Percentiles rank a stretch among this genome's conserved stretches.
phyloP scores from a whole-genome alignment of 2,797 vertebrate genomes.

The Sebastes umbrosus region DNA sequence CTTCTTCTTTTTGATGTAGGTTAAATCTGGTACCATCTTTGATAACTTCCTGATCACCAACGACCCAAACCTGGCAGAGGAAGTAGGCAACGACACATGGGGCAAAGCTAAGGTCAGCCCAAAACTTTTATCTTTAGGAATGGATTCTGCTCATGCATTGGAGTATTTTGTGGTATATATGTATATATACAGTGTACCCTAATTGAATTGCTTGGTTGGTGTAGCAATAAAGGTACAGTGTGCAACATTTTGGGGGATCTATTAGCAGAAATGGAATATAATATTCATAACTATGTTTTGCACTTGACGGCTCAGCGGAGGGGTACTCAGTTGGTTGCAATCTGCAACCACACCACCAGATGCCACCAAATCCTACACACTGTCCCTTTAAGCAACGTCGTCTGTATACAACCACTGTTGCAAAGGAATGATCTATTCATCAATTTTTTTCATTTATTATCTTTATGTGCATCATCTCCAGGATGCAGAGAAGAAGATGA shows the following conservation, averaged over 20 bases:
- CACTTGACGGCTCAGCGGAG: no score
- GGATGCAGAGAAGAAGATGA: conserved; percentile 86
- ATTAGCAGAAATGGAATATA: no score
- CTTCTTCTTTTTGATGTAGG: conserved; percentile 67
- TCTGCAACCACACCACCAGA: no score
- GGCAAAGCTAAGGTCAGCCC: conserved; percentile 82
- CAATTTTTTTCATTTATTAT: neutral
- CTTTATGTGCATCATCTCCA: conserved; percentile 20
- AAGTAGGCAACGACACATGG: conserved; percentile 85
- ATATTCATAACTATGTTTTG: no score
- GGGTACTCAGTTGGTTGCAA: no score
- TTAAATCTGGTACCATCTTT: conserved; percentile 89
- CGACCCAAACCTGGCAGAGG: conserved; percentile 86
- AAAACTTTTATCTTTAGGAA: neutral
- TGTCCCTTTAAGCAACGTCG: neutral
- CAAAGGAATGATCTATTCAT: neutral
- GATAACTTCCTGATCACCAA: conserved; percentile 89
- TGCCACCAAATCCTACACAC: no score
- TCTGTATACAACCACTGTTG: neutral
- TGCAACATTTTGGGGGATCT: no score
- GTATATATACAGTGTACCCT: neutral
- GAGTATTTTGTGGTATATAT: neutral
- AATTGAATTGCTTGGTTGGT: neutral
- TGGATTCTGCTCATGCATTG: neutral
- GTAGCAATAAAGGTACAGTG: neutral